phyloP scores from a whole-genome alignment of 2,888 invertebrate species.

The Platerodrilus igneus region DNA sequence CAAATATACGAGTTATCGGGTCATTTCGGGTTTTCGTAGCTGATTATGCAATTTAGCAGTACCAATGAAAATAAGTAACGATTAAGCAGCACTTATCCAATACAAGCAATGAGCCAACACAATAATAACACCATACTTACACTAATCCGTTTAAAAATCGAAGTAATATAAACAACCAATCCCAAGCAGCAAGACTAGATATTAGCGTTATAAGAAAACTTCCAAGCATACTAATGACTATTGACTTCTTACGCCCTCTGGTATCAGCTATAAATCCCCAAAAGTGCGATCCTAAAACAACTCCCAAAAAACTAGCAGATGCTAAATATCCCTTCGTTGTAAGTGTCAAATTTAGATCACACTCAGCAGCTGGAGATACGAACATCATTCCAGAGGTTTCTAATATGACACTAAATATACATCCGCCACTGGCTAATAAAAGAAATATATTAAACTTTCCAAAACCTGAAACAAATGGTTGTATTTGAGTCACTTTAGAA shows the following conservation, averaged over 20 bases:
- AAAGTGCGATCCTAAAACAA: slow-evolving; percentile 54
- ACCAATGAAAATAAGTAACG: too few relatives aligned
- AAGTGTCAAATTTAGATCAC: slow-evolving; percentile 60
- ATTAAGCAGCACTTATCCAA: too few relatives aligned
- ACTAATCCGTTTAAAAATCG: slow-evolving; percentile 53
- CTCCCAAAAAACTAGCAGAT: slow-evolving; percentile 62
- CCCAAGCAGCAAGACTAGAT: slow-evolving; percentile 51
- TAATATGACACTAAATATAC: slow-evolving; percentile 64
- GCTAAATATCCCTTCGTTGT: slow-evolving; percentile 60
- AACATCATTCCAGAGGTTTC: slow-evolving; percentile 63
- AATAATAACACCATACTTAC: slow-evolving; percentile 42
- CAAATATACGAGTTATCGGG: too few relatives aligned
- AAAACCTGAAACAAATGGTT: slow-evolving; percentile 49
- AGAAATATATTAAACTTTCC: slow-evolving; percentile 60
- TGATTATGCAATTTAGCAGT: too few relatives aligned
- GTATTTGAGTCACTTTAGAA: too few relatives aligned
- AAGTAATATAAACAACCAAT: slow-evolving; percentile 51
- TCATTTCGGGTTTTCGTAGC: too few relatives aligned
- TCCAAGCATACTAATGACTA: slow-evolving; percentile 49
- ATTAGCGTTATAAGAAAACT: slow-evolving; percentile 50
- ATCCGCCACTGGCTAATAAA: slow-evolving; percentile 57
- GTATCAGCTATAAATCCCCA: slow-evolving; percentile 59
- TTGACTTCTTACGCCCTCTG: slow-evolving; percentile 49
- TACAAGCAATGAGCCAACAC: slow-evolving; percentile 48
- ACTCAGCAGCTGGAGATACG: slow-evolving; percentile 63